phyloP scores from a whole-genome alignment of 2,888 invertebrate genomes.

The Drosophila infuscata region DNA sequence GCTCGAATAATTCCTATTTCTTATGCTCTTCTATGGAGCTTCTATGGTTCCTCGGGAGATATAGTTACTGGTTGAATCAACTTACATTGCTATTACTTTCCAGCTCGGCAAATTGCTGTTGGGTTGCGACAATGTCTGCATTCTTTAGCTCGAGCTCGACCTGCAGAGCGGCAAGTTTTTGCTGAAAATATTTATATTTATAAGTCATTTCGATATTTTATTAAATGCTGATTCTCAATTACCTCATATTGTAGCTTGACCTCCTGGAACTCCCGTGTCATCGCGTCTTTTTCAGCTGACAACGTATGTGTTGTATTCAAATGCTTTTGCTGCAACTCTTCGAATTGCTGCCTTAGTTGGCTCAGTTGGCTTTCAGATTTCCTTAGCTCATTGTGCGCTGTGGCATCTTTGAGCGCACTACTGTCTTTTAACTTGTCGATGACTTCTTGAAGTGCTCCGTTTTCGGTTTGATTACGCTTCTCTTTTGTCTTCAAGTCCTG shows the following conservation, averaged over 20 bases:
- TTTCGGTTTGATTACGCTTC: not conserved
- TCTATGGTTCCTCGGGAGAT: too few relatives aligned
- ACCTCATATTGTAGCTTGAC: conserved; percentile 22
- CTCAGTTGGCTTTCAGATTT: not conserved
- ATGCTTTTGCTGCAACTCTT: not conserved
- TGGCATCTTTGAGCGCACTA: not conserved
- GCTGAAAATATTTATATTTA: conserved; percentile 11
- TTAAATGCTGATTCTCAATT: not conserved
- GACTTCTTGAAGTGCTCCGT: conserved; percentile 3
- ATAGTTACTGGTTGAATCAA: not conserved
- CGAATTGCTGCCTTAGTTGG: not conserved
- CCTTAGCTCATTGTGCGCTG: not conserved
- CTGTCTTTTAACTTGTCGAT: conserved; percentile 1
- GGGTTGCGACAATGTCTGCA: not conserved
- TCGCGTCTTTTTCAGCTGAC: not conserved
- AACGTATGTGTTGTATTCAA: not conserved
- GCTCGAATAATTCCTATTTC: too few relatives aligned
- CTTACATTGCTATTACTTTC: conserved; percentile 8
- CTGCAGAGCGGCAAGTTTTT: not conserved
- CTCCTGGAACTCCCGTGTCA: not conserved
- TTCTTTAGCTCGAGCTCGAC: conserved; percentile 10
- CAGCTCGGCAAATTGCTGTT: conserved; percentile 2
- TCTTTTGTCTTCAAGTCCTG: not conserved
- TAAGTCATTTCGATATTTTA: not conserved
- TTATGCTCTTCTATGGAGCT: too few relatives aligned